Evolutionary conservation across 2,113 vertebrate genomes (phyloP).

Genomic region (Pachypanchax playfairii): DNA sequence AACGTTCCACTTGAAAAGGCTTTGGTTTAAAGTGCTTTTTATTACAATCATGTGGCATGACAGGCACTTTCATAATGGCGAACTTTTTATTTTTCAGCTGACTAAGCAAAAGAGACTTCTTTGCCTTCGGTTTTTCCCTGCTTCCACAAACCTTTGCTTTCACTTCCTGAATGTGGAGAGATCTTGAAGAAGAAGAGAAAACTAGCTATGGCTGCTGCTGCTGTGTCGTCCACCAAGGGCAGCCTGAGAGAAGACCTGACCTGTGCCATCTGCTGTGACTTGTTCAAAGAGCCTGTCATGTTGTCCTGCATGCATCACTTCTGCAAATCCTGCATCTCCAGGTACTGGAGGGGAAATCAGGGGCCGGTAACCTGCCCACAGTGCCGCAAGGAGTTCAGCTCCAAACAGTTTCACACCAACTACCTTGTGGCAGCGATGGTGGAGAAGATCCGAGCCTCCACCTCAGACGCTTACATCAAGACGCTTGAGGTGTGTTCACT

Average conservation of each 20-base stretch:
- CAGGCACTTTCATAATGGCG: neutral
- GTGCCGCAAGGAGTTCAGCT: conserved; percentile 80
- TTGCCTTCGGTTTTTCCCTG: neutral
- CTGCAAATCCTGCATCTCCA: conserved; percentile 84
- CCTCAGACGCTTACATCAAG: conserved; percentile 56
- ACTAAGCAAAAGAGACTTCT: neutral
- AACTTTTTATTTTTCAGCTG: neutral
- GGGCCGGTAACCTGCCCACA: conserved; percentile 83
- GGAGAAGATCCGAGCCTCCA: conserved; percentile 81
- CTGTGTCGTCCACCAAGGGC: conserved; percentile 27
- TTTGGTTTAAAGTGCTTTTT: neutral
- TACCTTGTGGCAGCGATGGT: conserved; percentile 85
- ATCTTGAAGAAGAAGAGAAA: neutral
- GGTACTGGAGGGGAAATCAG: conserved; percentile 78
- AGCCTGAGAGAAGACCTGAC: conserved; percentile 87
- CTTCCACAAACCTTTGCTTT: conserved; percentile 48
- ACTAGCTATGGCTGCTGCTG: conserved; percentile 42
- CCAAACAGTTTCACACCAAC: conserved; percentile 80
- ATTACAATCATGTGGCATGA: neutral
- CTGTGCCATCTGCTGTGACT: conserved; percentile 86
- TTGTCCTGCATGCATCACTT: conserved; percentile 90
- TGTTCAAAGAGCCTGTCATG: conserved; percentile 88
- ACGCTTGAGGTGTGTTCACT: conserved; percentile 74
- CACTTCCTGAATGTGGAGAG: conserved; percentile 15
- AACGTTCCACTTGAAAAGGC: neutral